Conservation (phyloP, 2,888 invertebrate species). For the Limnephilus marmoratus region DNA sequence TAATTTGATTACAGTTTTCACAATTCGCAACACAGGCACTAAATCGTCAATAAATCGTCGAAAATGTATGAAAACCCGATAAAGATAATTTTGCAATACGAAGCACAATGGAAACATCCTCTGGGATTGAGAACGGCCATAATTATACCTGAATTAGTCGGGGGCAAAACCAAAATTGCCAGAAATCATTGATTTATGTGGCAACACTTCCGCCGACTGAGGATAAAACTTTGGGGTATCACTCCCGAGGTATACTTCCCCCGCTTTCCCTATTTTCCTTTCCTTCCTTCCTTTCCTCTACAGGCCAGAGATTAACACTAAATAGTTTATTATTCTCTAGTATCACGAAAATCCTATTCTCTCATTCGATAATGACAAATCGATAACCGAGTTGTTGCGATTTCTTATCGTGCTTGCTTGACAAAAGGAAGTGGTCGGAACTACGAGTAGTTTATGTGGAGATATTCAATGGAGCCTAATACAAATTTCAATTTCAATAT, state of each 20-base stretch:
- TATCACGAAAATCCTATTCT: constrained; percentile 6
- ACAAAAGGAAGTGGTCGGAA: not conserved
- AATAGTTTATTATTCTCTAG: constrained; percentile 38
- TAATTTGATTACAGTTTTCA: constrained; percentile 11
- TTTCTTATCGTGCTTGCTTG: not conserved
- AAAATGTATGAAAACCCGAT: constrained; percentile 24
- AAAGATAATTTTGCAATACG: constrained; percentile 16
- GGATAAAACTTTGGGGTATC: constrained; percentile 62
- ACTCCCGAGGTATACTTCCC: constrained; percentile 23
- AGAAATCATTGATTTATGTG: constrained; percentile 63
- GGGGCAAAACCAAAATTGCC: constrained; percentile 57
- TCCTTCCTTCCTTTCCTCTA: constrained; percentile 32
- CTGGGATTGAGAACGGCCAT: constrained; percentile 38
- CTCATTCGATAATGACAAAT: constrained; percentile 23
- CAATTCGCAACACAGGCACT: not conserved
- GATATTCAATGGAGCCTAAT: not conserved
- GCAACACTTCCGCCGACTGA: constrained; percentile 59
- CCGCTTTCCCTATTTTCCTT: not conserved
- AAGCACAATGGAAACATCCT: constrained; percentile 30
- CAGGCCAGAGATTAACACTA: constrained; percentile 36
- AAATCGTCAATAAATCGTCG: constrained; percentile 18
- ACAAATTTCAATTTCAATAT: not conserved
- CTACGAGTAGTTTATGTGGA: not conserved
- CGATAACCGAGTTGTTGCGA: not conserved
- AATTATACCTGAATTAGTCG: constrained; percentile 61